Conservation (phyloP, 2,888 invertebrate species). For the Thymelicus lineola region DNA sequence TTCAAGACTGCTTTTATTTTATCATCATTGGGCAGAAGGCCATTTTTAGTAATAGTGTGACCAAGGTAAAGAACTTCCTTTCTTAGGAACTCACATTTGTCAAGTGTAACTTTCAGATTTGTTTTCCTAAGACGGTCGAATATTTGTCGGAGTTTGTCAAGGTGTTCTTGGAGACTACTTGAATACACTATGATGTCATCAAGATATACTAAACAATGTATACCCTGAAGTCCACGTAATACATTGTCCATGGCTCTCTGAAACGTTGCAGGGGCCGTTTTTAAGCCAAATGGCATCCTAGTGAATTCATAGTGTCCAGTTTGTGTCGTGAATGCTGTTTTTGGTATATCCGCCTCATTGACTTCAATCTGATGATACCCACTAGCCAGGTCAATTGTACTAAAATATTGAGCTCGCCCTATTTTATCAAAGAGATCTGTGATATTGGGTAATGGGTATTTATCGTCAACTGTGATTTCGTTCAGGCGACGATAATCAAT, state of each 20-base stretch:
- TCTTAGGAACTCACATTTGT: too few relatives aligned
- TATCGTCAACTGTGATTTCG: too few relatives aligned
- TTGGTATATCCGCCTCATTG: slow-evolving; percentile 10
- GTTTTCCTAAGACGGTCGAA: slow-evolving; percentile 43
- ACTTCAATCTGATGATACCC: too few relatives aligned
- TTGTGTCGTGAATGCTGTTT: slow-evolving; percentile 48
- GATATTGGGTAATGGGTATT: too few relatives aligned
- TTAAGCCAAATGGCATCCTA: slow-evolving; percentile 49
- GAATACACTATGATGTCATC: slow-evolving; percentile 54
- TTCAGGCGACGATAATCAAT: too few relatives aligned
- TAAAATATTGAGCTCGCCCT: too few relatives aligned
- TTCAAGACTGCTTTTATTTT: slow-evolving; percentile 47
- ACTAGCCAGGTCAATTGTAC: too few relatives aligned
- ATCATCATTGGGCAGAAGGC: slow-evolving; percentile 37
- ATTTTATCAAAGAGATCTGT: too few relatives aligned
- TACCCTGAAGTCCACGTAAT: too few relatives aligned
- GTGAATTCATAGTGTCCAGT: slow-evolving; percentile 48
- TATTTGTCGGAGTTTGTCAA: slow-evolving; percentile 41
- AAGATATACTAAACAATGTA: too few relatives aligned
- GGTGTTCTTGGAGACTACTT: slow-evolving; percentile 43
- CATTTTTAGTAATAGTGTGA: slow-evolving; percentile 41
- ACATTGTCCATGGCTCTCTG: slow-evolving; percentile 57
- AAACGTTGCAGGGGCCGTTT: slow-evolving; percentile 59
- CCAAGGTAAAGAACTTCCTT: slow-evolving; percentile 37
- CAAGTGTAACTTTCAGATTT: too few relatives aligned